Base-by-base conservation (phyloP, 2,888 invertebrate species). In the Elegia similella region DNA sequence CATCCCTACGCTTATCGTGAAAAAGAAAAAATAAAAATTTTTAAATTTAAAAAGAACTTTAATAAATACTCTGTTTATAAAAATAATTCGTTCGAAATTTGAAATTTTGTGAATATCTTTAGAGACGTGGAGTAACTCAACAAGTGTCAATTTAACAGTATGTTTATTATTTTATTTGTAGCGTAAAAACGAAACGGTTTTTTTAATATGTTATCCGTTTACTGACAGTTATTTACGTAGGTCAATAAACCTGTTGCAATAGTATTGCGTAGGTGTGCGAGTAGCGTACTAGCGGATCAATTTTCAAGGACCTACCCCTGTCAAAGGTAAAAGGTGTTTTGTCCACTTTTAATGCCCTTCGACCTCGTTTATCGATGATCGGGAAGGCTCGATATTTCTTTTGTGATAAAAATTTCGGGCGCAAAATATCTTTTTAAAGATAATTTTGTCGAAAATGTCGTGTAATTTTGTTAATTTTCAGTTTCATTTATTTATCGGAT, bases 241-340 rank as follows among this genome's bases (percentile, higher is more conserved):
- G 73, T 77, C 73, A 71, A 58, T 68, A 67, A 68, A 73, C 73
- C 73, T 76, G 76, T 82, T 76, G 80, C 75, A 70, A 67, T 69
- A 67, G 66, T 57, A 68, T 59, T 63, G 66, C 68, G 71, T 73
- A 71, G 79, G 72, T 63, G 68, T 61, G 61, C 50, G 57, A 59
- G 63, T 72, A 67, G 61, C 70, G 66, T 64, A 59, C 57, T 15
- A 52, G 50, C 32, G 55, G 62, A 62, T 65, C 59, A 60, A 61
- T 66, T 65, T 62, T 58, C 52, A 42, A 38, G 29, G 34, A 29
- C 15, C 42, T 23, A 32, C 13, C 50, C 48, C 23, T 48, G 42
- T 38, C 47, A 38, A 38, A 48, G 42, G 38, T 47, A 55, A 55
- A 47, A 53, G 42, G 30, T 17, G 12, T 43, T 43, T 44, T 50